A percentile compares a stretch with the other conserved stretches of the same genome.
These are phyloP conservation scores for Drosophila stalkeri DNA, from an alignment of 2,888 invertebrate species.

Conservation along the genomic window DNA sequence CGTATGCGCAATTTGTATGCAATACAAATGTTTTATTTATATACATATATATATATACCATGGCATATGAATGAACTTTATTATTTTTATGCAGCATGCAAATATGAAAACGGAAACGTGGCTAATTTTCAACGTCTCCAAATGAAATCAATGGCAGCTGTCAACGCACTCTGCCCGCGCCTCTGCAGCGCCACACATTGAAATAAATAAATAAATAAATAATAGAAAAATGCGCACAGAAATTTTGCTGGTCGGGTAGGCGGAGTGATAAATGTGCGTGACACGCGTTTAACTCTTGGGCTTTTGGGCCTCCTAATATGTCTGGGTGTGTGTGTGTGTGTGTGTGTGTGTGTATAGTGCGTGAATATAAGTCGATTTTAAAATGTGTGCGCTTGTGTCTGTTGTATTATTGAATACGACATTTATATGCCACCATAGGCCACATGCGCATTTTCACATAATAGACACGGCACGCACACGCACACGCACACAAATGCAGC, in stretches of 20 bases:
- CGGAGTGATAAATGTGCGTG: constrained; percentile 66
- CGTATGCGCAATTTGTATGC: constrained; percentile 46
- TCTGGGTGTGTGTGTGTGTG: not conserved
- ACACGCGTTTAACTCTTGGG: constrained; percentile 54
- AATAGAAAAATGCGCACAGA: constrained; percentile 78
- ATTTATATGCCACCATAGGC: constrained; percentile 64
- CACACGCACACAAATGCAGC: constrained; percentile 10
- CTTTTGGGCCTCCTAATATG: constrained; percentile 41
- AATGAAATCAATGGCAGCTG: constrained; percentile 70
- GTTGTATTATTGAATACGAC: constrained; percentile 74
- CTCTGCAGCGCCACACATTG: constrained; percentile 8
- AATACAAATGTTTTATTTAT: constrained; percentile 22
- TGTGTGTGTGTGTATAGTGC: constrained; percentile 13
- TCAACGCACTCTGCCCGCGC: constrained; percentile 33
- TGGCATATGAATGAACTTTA: constrained; percentile 25
- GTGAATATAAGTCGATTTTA: constrained; percentile 60
- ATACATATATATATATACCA: not conserved
- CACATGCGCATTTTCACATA: constrained; percentile 77
- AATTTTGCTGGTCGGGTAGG: constrained; percentile 35
- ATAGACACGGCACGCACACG: constrained; percentile 46
- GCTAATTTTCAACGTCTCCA: constrained; percentile 68
- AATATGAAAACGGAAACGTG: constrained; percentile 60
- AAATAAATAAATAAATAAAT: constrained; percentile 77
- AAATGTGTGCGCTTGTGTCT: constrained; percentile 45
- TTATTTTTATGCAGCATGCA: constrained; percentile 42